These are phyloP conservation scores for Lepidostoma basale DNA, from an alignment of 1,140 invertebrate genomes.

Conservation along the genomic window DNA sequence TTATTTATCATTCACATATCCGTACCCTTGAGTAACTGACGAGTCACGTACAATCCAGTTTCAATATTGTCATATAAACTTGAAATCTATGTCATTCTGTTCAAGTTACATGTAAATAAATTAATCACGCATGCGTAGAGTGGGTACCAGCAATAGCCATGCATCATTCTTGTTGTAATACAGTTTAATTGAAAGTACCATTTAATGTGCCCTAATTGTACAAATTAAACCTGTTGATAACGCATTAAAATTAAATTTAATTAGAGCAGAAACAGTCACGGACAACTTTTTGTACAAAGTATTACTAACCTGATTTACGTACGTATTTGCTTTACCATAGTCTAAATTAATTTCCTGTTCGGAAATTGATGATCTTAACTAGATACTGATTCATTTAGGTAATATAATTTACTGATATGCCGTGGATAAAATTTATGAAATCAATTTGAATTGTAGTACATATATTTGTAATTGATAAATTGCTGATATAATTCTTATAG, in stretches of 20 bases:
- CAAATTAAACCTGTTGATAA: slow-evolving; percentile 19
- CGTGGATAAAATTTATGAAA: too few species aligned
- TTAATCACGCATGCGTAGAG: too few species aligned
- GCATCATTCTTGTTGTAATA: background rate
- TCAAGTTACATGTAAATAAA: too few species aligned
- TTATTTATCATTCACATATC: too few species aligned
- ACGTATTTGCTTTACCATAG: slow-evolving; percentile 4
- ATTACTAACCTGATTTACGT: slow-evolving; percentile 24
- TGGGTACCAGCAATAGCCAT: background rate
- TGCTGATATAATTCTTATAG: too few species aligned
- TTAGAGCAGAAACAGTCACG: background rate
- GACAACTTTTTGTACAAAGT: background rate
- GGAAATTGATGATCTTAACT: background rate
- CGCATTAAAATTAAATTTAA: background rate
- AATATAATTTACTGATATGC: too few species aligned
- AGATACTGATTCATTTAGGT: background rate
- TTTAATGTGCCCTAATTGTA: background rate
- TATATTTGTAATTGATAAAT: too few species aligned
- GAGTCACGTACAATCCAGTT: too few species aligned
- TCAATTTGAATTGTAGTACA: too few species aligned
- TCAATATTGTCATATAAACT: too few species aligned
- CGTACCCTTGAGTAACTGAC: too few species aligned
- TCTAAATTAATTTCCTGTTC: slow-evolving; percentile 20
- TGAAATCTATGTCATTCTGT: too few species aligned
- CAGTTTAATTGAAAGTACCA: background rate